Conservation (phyloP, 2,888 invertebrate genomes). For the Drosophila engyochracea region DNA sequence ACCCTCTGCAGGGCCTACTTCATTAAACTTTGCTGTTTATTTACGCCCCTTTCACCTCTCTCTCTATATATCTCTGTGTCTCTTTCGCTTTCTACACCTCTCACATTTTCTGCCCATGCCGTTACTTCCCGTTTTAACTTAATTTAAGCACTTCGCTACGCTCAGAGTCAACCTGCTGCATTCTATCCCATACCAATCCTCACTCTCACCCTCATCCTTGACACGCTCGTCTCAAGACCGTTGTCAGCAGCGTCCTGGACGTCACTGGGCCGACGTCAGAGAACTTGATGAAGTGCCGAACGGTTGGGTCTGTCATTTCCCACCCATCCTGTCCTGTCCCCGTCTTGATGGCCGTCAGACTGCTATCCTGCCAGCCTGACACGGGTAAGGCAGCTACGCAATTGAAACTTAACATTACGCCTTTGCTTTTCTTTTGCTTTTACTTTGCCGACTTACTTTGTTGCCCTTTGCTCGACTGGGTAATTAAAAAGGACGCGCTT, state of each 20-base stretch:
- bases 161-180: slow-evolving; percentile 31
- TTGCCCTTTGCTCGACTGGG: slow-evolving; percentile 53
- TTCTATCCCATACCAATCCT: slow-evolving; percentile 5
- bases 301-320: slow-evolving; percentile 44
- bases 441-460: slow-evolving; percentile 41
- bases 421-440: slow-evolving; percentile 27
- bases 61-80: neutral
- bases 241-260: slow-evolving; percentile 47
- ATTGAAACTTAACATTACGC: slow-evolving; percentile 52
- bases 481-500: slow-evolving; percentile 56
- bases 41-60: slow-evolving; percentile 10
- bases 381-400: slow-evolving; percentile 49
- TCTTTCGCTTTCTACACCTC: neutral
- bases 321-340: neutral
- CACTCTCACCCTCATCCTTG: neutral
- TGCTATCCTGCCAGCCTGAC: slow-evolving; percentile 33
- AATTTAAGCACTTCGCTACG: slow-evolving; percentile 51
- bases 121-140: slow-evolving; percentile 49
- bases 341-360: neutral
- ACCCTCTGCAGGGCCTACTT: slow-evolving; percentile 39
- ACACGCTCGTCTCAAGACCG: slow-evolving; percentile 32
- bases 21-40: slow-evolving; percentile 52
- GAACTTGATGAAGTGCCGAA: slow-evolving; percentile 63
- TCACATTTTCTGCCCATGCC: neutral
- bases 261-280: slow-evolving; percentile 48